A percentile compares a stretch with the other conserved stretches of the same genome.
Conservation (phyloP, 2,113 vertebrate genomes). For the Capreolus pygargus region DNA sequence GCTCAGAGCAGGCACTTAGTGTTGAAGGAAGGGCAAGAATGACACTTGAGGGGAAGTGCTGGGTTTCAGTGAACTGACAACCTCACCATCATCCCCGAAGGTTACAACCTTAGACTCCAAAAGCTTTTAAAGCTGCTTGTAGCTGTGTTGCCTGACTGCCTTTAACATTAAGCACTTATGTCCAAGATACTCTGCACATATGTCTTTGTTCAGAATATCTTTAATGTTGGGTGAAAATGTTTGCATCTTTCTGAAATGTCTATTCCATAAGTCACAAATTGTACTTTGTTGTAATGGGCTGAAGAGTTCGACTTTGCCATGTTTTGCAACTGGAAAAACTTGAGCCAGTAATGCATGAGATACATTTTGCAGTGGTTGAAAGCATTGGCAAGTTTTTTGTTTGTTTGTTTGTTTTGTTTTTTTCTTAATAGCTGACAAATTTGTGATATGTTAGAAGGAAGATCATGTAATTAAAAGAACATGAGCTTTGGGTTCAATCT, state of each 20-base stretch:
- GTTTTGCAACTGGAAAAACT: background rate
- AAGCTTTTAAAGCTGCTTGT: constrained; percentile 64
- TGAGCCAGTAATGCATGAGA: background rate
- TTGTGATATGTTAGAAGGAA: background rate
- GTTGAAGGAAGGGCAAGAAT: constrained; percentile 39
- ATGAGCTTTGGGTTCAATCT: background rate
- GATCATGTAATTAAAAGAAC: background rate
- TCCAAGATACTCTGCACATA: background rate
- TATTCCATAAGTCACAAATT: background rate
- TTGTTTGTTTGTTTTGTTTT: background rate
- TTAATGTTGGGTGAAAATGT: background rate
- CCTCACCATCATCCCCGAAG: constrained; percentile 12
- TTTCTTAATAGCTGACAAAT: background rate
- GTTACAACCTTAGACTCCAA: background rate
- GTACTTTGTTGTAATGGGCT: background rate
- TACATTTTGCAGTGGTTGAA: background rate
- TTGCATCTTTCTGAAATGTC: background rate
- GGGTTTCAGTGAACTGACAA: constrained; percentile 42
- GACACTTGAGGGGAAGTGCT: background rate
- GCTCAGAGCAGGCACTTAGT: constrained; percentile 62
- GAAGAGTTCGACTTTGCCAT: background rate
- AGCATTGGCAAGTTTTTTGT: background rate
- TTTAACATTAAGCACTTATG: constrained; percentile 34
- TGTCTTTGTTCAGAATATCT: constrained; percentile 34
- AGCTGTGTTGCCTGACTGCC: background rate